A percentile compares a stretch with the other conserved stretches of the same genome.
phyloP scores from a whole-genome alignment of 1,140 invertebrate species.

The Zophobas atratus region DNA sequence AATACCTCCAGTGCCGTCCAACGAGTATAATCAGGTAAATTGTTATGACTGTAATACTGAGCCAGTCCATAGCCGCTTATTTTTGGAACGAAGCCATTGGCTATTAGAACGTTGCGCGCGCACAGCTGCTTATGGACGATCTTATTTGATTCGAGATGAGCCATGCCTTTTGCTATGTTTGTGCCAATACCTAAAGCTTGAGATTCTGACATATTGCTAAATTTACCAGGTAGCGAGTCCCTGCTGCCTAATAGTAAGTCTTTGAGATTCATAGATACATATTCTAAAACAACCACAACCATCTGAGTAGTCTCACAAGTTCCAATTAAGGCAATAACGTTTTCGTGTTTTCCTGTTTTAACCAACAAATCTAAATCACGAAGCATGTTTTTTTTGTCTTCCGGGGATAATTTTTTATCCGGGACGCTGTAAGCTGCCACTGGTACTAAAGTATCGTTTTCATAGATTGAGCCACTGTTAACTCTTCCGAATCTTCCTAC shows the following conservation, averaged over 20 bases:
- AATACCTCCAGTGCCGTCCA: conserved; percentile 87
- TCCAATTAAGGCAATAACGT: conserved; percentile 83
- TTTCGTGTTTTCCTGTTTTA: conserved; percentile 77
- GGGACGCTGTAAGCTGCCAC: conserved; percentile 70
- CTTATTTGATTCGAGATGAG: conserved; percentile 75
- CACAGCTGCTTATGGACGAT: conserved; percentile 82
- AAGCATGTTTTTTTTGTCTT: conserved; percentile 78
- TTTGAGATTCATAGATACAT: conserved; percentile 78
- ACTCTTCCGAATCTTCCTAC: conserved; percentile 84
- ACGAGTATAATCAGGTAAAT: conserved; percentile 77
- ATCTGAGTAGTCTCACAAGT: conserved; percentile 84
- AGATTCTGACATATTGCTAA: conserved; percentile 75
- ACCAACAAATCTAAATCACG: conserved; percentile 82
- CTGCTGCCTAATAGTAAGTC: conserved; percentile 77
- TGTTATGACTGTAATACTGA: conserved; percentile 66
- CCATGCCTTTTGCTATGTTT: conserved; percentile 77
- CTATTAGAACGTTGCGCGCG: conserved; percentile 79
- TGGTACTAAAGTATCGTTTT: conserved; percentile 68
- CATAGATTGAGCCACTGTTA: conserved; percentile 76
- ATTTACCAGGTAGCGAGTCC: conserved; percentile 74
- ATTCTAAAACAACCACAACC: conserved; percentile 80
- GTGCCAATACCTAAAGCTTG: conserved; percentile 73
- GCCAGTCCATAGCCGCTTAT: conserved; percentile 81
- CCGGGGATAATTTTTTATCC: conserved; percentile 74
- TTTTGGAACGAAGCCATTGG: conserved; percentile 76